A percentile compares a stretch with the other conserved stretches of the same genome.
Conservation (phyloP, 92 coral and sea anemone species). For the Porites evermanni region DNA sequence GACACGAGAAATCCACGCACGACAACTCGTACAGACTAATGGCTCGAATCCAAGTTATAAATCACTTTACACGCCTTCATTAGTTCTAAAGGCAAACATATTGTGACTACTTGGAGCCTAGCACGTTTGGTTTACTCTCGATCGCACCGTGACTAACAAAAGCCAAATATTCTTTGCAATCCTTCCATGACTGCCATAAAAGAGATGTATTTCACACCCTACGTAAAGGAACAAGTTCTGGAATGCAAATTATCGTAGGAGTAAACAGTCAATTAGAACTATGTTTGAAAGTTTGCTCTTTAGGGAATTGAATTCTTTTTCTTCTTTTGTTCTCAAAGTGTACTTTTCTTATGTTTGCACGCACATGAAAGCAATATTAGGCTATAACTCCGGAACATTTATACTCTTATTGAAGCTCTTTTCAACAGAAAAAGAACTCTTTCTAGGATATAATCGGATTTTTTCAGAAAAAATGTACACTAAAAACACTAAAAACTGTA, state of each 20-base stretch:
- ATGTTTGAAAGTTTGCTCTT: not conserved
- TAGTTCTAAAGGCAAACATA: too few species aligned
- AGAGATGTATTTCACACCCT: not conserved
- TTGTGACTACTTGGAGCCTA: not conserved
- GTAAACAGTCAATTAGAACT: slow-evolving; percentile 8
- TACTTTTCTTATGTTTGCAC: not conserved
- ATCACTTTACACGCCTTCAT: too few species aligned
- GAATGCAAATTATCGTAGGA: not conserved
- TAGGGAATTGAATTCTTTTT: not conserved
- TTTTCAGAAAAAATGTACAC: too few species aligned
- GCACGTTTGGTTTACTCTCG: not conserved
- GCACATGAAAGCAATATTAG: not conserved
- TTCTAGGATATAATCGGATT: not conserved
- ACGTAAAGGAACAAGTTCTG: not conserved
- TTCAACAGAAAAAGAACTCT: not conserved
- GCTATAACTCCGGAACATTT: not conserved
- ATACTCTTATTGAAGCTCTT: not conserved
- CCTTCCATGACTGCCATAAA: not conserved
- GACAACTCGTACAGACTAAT: too few species aligned
- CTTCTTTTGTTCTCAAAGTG: not conserved
- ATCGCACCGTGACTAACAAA: not conserved
- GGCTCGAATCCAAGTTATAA: too few species aligned
- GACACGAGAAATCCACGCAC: too few species aligned
- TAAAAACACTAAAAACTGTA: too few species aligned
- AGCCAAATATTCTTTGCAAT: not conserved